phyloP scores from a whole-genome alignment of 2,888 invertebrate species.

The Sthenelais limicola region DNA sequence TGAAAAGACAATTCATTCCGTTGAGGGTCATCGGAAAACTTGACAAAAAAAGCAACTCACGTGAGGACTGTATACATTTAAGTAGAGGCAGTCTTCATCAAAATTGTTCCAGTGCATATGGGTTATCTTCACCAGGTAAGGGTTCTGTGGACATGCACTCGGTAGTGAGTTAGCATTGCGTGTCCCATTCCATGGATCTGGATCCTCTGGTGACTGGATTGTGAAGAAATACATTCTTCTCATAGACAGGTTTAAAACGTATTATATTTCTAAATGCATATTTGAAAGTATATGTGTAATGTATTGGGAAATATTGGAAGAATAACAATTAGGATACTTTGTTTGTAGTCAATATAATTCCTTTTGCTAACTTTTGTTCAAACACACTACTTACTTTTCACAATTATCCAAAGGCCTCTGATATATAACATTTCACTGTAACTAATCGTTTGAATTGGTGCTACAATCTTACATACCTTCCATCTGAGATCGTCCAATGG shows the following conservation, averaged over 20 bases:
- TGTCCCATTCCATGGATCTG: constrained; percentile 3
- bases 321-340: too few species aligned
- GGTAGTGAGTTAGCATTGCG: not conserved
- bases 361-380: too few species aligned
- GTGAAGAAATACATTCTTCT: not conserved
- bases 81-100: constrained; percentile 45
- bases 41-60: constrained; percentile 5
- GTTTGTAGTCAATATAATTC: too few species aligned
- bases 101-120: constrained; percentile 39
- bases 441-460: not conserved
- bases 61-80: constrained; percentile 44
- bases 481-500: not conserved
- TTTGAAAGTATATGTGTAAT: too few species aligned
- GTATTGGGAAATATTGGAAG: too few species aligned
- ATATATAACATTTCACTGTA: not conserved
- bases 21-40: too few species aligned
- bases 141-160: constrained; percentile 39
- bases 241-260: too few species aligned
- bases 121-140: constrained; percentile 24
- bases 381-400: too few species aligned
- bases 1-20: too few species aligned
- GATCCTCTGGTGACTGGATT: constrained; percentile 29
- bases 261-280: too few species aligned
- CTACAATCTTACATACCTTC: not conserved
- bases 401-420: too few species aligned